These are phyloP conservation scores for Apis laboriosa DNA, from an alignment of 1,140 invertebrate species.

Conservation along the genomic window DNA sequence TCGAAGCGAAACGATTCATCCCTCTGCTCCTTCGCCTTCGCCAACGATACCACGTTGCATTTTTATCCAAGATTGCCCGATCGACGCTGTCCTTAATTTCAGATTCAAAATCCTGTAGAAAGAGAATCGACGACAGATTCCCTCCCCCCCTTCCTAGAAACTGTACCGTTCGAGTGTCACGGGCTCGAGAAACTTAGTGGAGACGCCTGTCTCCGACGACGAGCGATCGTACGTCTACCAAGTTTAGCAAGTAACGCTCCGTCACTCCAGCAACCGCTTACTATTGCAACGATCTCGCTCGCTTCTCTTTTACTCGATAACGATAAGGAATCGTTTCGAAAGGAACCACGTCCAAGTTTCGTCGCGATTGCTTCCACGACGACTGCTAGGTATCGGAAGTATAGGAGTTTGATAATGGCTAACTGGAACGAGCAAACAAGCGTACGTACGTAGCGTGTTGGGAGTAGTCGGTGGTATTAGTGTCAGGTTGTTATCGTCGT, in stretches of 20 bases:
- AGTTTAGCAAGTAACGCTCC: constrained; percentile 39
- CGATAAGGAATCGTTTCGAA: constrained; percentile 57
- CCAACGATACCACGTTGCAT: not conserved
- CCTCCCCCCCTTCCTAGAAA: too few species aligned
- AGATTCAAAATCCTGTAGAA: too few species aligned
- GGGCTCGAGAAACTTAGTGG: constrained; percentile 46
- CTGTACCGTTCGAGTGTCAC: not conserved
- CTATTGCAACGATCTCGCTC: constrained; percentile 29
- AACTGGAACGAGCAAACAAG: constrained; percentile 60
- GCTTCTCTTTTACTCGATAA: constrained; percentile 50
- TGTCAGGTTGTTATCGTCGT: constrained; percentile 57
- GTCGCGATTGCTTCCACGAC: constrained; percentile 54
- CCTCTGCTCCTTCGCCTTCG: constrained; percentile 17
- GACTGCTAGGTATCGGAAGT: constrained; percentile 54
- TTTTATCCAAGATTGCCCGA: too few species aligned
- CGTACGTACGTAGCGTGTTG: constrained; percentile 26
- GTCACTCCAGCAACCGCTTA: constrained; percentile 16
- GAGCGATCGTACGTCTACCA: constrained; percentile 50
- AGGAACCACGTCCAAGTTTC: constrained; percentile 57
- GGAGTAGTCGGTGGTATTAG: constrained; percentile 35
- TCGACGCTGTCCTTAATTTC: too few species aligned
- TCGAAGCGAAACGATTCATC: constrained; percentile 54
- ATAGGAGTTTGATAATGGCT: constrained; percentile 61
- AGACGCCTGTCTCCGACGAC: constrained; percentile 51
- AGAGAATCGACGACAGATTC: too few species aligned